Evolutionary conservation across 2,888 invertebrate species (phyloP), one percentile per base, ranked within the genome.

Genomic region (Leptodirus hochenwartii): DNA sequence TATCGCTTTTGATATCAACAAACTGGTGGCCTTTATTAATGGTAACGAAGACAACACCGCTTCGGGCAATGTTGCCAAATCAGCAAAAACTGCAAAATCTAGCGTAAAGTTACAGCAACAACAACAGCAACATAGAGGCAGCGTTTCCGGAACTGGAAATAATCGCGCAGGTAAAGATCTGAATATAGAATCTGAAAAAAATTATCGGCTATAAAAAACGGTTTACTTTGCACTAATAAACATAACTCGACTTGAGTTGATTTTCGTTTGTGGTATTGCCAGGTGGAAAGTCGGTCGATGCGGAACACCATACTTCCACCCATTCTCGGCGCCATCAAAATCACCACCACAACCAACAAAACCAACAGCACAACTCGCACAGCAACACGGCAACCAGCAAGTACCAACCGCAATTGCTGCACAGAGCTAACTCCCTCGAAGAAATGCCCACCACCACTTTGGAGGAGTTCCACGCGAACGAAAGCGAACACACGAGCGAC

Each of bases 361-460:
- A n/a, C n/a, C n/a, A n/a, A n/a, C n/a, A n/a, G n/a, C n/a, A n/a
- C n/a, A n/a, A n/a, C n/a, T n/a, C n/a, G n/a, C n/a, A n/a, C n/a
- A n/a, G n/a, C n/a, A n/a, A n/a, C n/a, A n/a, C n/a, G n/a, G n/a
- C n/a, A n/a, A n/a, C n/a, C n/a, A n/a, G n/a, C n/a, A n/a, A n/a
- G n/a, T n/a, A n/a, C n/a, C n/a, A n/a, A n/a, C n/a, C n/a, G 15
- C 27, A 34, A 28, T 59, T 61, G 38, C 45, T 68, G 34, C 70
- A 77, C 48, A 76, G 80, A 40, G 73, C 78, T 38, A 74, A 77
- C 47, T 81, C 81, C 16, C 57, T 84, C 42, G 81, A 82, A 51
- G 84, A 84, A 56, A 66, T 81, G 39, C 78, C 78, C 27, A 72
- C 75, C 41, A 71, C 76, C 33, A 75, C 70, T 52, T 60, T 78